Percentiles rank a stretch among this genome's conserved stretches.
Conservation (phyloP, 2,797 vertebrate genomes). For the Ara ararauna region DNA sequence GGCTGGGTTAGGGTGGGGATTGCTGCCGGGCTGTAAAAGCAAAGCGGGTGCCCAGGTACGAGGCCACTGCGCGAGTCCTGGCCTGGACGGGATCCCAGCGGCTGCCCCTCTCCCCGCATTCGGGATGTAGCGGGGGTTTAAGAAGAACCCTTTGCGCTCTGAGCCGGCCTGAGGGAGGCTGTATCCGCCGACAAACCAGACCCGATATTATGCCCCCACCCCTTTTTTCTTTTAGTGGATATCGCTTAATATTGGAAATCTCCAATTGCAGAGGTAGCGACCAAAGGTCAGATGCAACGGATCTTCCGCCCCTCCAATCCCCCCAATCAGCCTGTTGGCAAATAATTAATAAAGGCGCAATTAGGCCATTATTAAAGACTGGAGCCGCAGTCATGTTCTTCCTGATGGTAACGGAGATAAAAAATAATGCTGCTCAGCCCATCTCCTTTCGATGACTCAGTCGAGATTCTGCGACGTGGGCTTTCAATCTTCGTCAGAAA, state of each 20-base stretch:
- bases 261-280: not conserved
- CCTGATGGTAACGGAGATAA: not conserved
- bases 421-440: not conserved
- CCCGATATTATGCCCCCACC: not conserved
- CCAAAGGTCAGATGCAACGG: not conserved
- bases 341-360: not conserved
- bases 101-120: not conserved
- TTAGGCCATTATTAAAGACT: not conserved
- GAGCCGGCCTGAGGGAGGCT: not conserved
- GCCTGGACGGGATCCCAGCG: not conserved
- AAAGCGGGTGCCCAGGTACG: not conserved
- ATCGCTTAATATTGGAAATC: not conserved
- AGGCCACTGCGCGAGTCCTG: not conserved
- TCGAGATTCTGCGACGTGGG: not conserved
- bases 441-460: not conserved
- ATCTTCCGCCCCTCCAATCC: not conserved
- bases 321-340: not conserved
- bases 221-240: not conserved
- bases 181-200: not conserved
- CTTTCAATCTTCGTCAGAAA: not conserved
- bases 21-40: not conserved
- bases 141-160: not conserved
- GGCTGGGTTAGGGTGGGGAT: not conserved
- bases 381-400: not conserved
- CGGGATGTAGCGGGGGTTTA: accelerated